A percentile compares a stretch with the other conserved stretches of the same genome.
Conservation (phyloP, 2,888 invertebrate genomes). For the Synergus japonicus region DNA sequence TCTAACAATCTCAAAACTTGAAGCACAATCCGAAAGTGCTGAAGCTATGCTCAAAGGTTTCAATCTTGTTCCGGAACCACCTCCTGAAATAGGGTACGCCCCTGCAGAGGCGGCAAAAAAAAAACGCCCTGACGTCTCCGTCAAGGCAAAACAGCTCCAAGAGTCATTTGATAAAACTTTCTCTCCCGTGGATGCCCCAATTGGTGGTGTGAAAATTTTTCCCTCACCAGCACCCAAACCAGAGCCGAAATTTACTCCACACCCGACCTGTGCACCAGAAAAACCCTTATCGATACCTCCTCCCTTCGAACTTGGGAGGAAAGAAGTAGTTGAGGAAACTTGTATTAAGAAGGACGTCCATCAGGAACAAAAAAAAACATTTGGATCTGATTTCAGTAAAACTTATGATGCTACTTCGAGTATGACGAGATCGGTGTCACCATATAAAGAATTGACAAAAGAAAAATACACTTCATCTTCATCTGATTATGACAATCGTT, state of each 20-base stretch:
- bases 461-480: constrained; percentile 66
- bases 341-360: constrained; percentile 62
- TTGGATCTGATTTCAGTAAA: constrained; percentile 51
- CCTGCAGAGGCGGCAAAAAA: constrained; percentile 75
- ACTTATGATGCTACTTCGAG: constrained; percentile 47
- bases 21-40: constrained; percentile 70
- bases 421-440: constrained; percentile 43
- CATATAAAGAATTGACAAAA: constrained; percentile 44
- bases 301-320: constrained; percentile 67
- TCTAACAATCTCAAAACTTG: constrained; percentile 68
- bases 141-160: constrained; percentile 81
- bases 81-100: constrained; percentile 84
- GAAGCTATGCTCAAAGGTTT: constrained; percentile 77
- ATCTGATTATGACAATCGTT: constrained; percentile 67
- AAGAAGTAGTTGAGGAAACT: constrained; percentile 62
- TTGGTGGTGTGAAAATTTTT: constrained; percentile 81
- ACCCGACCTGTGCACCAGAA: constrained; percentile 54
- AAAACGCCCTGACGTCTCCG: constrained; percentile 79
- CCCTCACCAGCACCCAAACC: constrained; percentile 69
- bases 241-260: constrained; percentile 52
- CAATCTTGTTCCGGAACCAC: constrained; percentile 83
- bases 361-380: constrained; percentile 58
- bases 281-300: constrained; percentile 67
- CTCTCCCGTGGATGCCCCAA: constrained; percentile 79
- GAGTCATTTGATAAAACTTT: constrained; percentile 80